Conservation (phyloP, 2,797 vertebrate species). For the Loris lydekkerianus region DNA sequence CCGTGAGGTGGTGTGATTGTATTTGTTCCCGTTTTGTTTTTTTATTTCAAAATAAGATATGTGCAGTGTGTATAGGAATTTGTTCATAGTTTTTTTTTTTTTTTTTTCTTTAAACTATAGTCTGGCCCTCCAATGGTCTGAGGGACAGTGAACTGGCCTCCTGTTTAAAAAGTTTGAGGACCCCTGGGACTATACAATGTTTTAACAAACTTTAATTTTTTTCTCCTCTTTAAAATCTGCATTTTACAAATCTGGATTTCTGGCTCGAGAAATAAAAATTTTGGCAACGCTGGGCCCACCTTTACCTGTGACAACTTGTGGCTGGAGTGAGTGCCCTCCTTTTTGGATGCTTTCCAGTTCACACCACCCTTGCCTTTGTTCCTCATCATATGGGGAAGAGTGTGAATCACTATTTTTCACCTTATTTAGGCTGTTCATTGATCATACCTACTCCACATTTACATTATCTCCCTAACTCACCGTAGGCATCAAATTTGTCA, state of each 20-base stretch:
- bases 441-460: not conserved
- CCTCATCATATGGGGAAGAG: not conserved
- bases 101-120: no score
- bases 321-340: not conserved
- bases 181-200: not conserved
- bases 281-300: not conserved
- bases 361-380: not conserved
- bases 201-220: constrained; percentile 27
- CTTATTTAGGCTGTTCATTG: not conserved
- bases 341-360: not conserved
- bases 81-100: no score
- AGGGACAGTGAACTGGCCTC: no score
- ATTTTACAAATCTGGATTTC: constrained; percentile 4
- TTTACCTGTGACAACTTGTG: not conserved
- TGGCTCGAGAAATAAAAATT: not conserved
- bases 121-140: no score
- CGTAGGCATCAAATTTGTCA: not conserved
- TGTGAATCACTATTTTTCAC: not conserved
- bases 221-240: constrained; percentile 14
- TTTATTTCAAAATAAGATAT: no score
- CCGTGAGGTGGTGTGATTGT: no score
- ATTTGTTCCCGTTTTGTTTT: no score
- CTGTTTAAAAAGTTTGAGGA: no score
- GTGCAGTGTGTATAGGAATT: no score
- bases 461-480: not conserved